These are phyloP conservation scores for Nannoperca obscura DNA, from an alignment of 2,797 vertebrate species.

Conservation along the genomic window DNA sequence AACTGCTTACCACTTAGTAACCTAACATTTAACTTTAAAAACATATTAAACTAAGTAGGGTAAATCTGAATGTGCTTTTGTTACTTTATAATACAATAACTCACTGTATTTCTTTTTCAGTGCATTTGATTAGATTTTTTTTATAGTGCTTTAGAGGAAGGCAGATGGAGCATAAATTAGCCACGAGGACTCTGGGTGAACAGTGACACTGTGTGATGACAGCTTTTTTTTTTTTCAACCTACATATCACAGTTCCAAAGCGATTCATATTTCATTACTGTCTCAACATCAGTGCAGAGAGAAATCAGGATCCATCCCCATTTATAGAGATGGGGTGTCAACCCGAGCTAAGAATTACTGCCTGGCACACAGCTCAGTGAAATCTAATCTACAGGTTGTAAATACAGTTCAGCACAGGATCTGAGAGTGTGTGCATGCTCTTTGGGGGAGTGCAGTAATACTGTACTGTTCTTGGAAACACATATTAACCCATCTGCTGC, in stretches of 20 bases:
- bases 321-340: constrained; percentile 17
- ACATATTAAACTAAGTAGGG: neutral
- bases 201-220: constrained; percentile 56
- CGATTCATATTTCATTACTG: constrained; percentile 64
- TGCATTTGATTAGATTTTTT: constrained; percentile 46
- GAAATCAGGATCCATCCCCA: constrained; percentile 41
- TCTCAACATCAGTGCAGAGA: constrained; percentile 38
- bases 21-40: neutral
- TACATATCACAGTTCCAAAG: constrained; percentile 45
- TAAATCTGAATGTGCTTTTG: constrained; percentile 10
- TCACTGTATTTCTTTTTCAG: constrained; percentile 8
- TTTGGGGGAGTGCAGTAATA: neutral
- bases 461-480: constrained; percentile 24
- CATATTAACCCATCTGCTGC: constrained; percentile 37
- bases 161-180: constrained; percentile 74
- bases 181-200: constrained; percentile 44
- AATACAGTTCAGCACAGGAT: constrained; percentile 44
- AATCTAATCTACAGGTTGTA: constrained; percentile 69
- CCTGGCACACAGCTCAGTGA: constrained; percentile 40
- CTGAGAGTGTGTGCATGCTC: neutral
- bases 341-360: constrained; percentile 44
- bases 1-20: neutral
- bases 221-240: constrained; percentile 39
- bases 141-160: constrained; percentile 40
- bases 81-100: constrained; percentile 4